These are phyloP conservation scores for Watsonalla cultraria DNA, from an alignment of 2,888 invertebrate genomes.

Conservation along the genomic window DNA sequence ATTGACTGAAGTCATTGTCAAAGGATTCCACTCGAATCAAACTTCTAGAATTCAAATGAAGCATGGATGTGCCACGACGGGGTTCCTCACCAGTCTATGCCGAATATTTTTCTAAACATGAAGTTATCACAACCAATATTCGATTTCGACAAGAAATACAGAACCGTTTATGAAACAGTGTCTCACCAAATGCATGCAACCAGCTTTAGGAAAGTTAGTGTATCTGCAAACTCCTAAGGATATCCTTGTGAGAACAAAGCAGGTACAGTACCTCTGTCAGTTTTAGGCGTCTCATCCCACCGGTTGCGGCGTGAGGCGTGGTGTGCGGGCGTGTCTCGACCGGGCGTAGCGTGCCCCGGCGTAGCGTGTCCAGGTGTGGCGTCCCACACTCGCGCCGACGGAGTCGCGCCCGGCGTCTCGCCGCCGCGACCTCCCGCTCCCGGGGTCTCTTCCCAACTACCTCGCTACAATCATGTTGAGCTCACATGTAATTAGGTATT, in stretches of 20 bases:
- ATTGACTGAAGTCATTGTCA: too few relatives aligned
- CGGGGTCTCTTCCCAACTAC: slow-evolving; percentile 97
- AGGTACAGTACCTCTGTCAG: slow-evolving; percentile 85
- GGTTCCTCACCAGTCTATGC: too few relatives aligned
- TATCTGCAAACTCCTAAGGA: neutral
- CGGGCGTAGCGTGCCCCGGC: slow-evolving; percentile 90
- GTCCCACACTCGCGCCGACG: slow-evolving; percentile 97
- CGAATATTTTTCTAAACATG: too few relatives aligned
- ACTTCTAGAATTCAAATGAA: too few relatives aligned
- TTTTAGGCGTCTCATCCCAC: slow-evolving; percentile 99
- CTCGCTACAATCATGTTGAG: slow-evolving; percentile 39
- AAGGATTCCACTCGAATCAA: too few relatives aligned
- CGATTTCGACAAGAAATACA: too few relatives aligned
- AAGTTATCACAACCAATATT: too few relatives aligned
- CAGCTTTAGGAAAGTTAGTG: neutral
- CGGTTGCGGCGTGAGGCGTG: slow-evolving; percentile 91
- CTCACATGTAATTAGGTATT: neutral
- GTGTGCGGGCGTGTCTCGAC: slow-evolving; percentile 88
- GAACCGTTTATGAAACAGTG: too few relatives aligned
- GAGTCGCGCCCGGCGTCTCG: slow-evolving; percentile 95
- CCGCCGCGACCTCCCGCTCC: slow-evolving; percentile 87
- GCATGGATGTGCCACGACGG: too few relatives aligned
- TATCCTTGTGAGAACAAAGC: too few relatives aligned
- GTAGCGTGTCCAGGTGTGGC: slow-evolving; percentile 96
- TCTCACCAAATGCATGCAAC: too few relatives aligned